Evolutionary conservation across 2,888 invertebrate species (phyloP).

Genomic region (Andrena fulva): DNA sequence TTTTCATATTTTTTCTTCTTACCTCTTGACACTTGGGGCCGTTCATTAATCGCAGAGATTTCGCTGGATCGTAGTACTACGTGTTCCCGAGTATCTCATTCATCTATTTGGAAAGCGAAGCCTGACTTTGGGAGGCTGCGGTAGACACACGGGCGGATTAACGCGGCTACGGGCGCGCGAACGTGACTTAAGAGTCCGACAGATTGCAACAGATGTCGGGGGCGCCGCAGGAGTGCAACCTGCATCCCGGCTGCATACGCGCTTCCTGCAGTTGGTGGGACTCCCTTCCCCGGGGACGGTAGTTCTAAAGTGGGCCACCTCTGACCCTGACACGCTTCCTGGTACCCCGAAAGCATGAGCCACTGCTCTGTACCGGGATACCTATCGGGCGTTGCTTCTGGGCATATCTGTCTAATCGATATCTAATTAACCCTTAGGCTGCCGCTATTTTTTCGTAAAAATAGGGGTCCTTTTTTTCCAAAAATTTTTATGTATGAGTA

Average conservation of each 20-base stretch:
- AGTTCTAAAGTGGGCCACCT: constrained; percentile 29
- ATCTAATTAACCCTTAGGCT: no score
- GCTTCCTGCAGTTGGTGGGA: constrained; percentile 71
- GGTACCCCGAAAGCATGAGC: constrained; percentile 16
- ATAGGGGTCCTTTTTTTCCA: no score
- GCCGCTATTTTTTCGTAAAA: no score
- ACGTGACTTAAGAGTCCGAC: constrained; percentile 72
- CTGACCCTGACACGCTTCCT: constrained; percentile 53
- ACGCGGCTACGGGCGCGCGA: constrained; percentile 61
- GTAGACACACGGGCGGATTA: constrained; percentile 66
- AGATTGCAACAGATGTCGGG: constrained; percentile 73
- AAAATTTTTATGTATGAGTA: no score
- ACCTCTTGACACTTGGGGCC: no score
- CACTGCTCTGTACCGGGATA: not conserved
- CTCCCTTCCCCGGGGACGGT: constrained; percentile 43
- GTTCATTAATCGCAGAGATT: no score
- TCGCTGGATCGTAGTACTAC: no score
- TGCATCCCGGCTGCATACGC: constrained; percentile 61
- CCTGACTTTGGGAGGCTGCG: constrained; percentile 56
- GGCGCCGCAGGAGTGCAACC: constrained; percentile 66
- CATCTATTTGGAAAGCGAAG: constrained; percentile 39
- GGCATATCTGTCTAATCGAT: not conserved
- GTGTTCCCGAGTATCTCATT: no score
- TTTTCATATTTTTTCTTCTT: no score
- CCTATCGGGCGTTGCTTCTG: not conserved